Percentiles rank a stretch among this genome's conserved stretches.
These are phyloP conservation scores for Tethea ocularis DNA, from an alignment of 2,888 invertebrate species.

Conservation along the genomic window DNA sequence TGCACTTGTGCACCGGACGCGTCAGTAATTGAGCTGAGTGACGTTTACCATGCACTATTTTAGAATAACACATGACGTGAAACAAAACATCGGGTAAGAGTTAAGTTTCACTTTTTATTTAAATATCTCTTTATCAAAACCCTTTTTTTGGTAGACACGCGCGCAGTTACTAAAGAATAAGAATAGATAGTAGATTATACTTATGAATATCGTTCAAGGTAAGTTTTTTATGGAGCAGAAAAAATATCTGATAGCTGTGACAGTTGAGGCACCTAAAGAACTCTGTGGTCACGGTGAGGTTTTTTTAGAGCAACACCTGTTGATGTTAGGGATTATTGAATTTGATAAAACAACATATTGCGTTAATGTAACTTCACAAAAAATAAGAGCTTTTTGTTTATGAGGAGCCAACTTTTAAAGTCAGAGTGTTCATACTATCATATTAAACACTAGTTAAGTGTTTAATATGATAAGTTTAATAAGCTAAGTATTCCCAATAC, in stretches of 20 bases:
- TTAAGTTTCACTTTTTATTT: slow-evolving; percentile 64
- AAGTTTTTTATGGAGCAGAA: slow-evolving; percentile 52
- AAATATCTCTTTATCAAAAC: slow-evolving; percentile 50
- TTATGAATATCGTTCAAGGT: slow-evolving; percentile 44
- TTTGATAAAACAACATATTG: slow-evolving; percentile 62
- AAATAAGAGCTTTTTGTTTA: slow-evolving; percentile 23
- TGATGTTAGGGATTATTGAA: slow-evolving; percentile 61
- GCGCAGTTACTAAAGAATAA: slow-evolving; percentile 40
- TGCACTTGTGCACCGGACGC: slow-evolving; percentile 69
- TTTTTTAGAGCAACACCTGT: slow-evolving; percentile 75
- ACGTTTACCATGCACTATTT: slow-evolving; percentile 27
- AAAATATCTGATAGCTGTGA: slow-evolving; percentile 72
- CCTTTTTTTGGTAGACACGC: slow-evolving; percentile 48
- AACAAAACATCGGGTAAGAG: slow-evolving; percentile 43
- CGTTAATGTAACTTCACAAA: slow-evolving; percentile 34
- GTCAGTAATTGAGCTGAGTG: slow-evolving; percentile 51
- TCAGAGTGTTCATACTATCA: no score
- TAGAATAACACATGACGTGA: slow-evolving; percentile 25
- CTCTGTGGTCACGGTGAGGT: slow-evolving; percentile 64
- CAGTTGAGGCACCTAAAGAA: slow-evolving; percentile 73
- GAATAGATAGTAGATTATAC: slow-evolving; percentile 48
- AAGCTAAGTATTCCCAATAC: no score
- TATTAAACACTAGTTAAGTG: no score
- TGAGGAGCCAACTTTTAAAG: no score
- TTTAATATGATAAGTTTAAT: no score